Evolutionary conservation across 2,113 vertebrate genomes (phyloP).

Genomic region (Pycnonotus jocosus): DNA sequence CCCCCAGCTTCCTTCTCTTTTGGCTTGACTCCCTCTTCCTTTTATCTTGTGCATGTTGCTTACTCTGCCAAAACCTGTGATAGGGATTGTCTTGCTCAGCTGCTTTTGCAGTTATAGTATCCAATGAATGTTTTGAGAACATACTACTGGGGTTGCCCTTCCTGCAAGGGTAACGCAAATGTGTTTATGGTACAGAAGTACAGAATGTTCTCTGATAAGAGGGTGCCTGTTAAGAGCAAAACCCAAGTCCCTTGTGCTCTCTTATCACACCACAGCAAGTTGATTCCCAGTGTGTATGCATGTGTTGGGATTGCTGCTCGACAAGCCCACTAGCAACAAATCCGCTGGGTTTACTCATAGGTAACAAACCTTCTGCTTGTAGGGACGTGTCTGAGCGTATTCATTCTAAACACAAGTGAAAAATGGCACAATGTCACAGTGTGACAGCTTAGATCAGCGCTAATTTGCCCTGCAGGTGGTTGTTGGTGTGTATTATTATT

Average conservation of each 20-base stretch:
- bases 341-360: background rate
- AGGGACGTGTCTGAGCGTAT: background rate
- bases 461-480: background rate
- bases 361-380: background rate
- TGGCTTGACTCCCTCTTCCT: background rate
- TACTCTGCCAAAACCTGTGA: background rate
- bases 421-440: background rate
- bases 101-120: background rate
- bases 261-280: background rate
- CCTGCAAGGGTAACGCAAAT: background rate
- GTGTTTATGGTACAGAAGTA: background rate
- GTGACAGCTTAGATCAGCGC: background rate
- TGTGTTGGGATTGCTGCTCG: background rate
- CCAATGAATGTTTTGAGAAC: background rate
- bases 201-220: conserved; percentile 35
- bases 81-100: background rate
- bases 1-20: background rate
- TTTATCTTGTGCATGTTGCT: background rate
- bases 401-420: background rate
- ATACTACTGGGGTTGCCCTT: background rate
- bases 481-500: background rate
- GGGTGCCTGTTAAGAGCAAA: background rate
- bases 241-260: background rate
- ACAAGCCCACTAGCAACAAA: background rate
- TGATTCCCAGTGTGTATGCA: background rate